These are phyloP conservation scores for Melieria omissa DNA, from an alignment of 2,888 invertebrate genomes.

Conservation along the genomic window DNA sequence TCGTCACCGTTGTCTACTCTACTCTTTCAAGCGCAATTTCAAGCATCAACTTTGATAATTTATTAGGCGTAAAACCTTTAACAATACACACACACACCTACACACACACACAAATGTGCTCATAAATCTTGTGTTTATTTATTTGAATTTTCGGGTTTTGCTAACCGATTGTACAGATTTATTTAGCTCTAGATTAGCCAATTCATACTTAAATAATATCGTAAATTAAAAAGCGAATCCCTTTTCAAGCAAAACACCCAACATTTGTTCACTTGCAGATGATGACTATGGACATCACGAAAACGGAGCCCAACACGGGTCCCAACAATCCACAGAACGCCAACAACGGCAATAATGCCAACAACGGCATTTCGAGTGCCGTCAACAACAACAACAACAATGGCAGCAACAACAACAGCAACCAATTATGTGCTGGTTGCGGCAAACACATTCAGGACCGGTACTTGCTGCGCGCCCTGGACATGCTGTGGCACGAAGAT, in stretches of 20 bases:
- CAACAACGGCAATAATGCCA: conserved; percentile 49
- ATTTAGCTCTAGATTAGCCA: conserved; percentile 29
- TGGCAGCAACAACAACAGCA: conserved; percentile 63
- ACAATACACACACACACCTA: not conserved
- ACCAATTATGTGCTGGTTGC: conserved; percentile 91
- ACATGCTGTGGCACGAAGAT: conserved; percentile 97
- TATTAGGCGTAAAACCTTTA: conserved; percentile 28
- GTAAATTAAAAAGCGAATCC: conserved; percentile 10
- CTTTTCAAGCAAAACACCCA: no score
- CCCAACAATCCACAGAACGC: conserved; percentile 58
- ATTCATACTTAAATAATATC: conserved; percentile 8
- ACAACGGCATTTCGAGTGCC: conserved; percentile 22
- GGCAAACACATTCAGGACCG: conserved; percentile 93
- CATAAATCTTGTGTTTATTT: conserved; percentile 36
- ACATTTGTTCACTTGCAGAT: conserved; percentile 60
- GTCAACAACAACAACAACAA: conserved; percentile 45
- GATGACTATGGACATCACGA: conserved; percentile 91
- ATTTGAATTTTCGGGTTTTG: conserved; percentile 15
- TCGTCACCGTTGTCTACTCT: no score
- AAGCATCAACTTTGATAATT: conserved; percentile 32
- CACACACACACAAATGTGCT: conserved; percentile 5
- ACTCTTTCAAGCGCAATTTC: conserved; percentile 7
- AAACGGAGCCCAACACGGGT: conserved; percentile 73
- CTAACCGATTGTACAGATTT: conserved; percentile 20
- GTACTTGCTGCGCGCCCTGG: conserved; percentile 89